Conservation (phyloP, 1,140 invertebrate species). For the Apis laboriosa region DNA sequence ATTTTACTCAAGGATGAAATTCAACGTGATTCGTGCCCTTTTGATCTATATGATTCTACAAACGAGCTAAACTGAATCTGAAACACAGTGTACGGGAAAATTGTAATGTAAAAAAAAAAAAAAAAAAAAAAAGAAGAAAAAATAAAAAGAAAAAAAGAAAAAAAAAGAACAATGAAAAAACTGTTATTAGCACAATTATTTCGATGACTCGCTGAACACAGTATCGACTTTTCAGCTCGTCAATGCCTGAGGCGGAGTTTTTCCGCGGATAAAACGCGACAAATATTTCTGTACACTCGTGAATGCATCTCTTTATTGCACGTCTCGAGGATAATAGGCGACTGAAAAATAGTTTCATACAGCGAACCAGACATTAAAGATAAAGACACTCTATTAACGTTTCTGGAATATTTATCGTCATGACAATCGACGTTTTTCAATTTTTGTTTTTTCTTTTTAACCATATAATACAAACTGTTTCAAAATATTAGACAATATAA, state of each 20-base stretch:
- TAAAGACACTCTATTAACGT: neutral
- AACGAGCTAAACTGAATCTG: neutral
- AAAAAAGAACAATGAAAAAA: neutral
- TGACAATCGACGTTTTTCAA: neutral
- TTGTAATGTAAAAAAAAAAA: neutral
- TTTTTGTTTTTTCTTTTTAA: neutral
- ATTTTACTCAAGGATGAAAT: neutral
- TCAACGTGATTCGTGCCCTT: neutral
- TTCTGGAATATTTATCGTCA: neutral
- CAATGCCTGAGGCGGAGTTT: neutral
- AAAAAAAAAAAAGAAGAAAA: neutral
- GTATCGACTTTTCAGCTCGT: conserved; percentile 16
- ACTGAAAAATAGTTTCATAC: neutral
- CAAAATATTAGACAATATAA: neutral
- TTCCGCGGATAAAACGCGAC: neutral
- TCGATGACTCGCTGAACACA: conserved; percentile 13
- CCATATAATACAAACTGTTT: neutral
- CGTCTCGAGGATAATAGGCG: neutral
- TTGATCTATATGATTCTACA: neutral
- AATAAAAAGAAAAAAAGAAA: too few relatives aligned
- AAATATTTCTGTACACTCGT: neutral
- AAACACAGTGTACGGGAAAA: too few relatives aligned
- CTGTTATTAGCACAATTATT: neutral
- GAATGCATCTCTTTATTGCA: neutral
- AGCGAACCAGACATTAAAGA: neutral